Evolutionary conservation across 2,113 vertebrate species (phyloP).

Genomic region (Onychostruthus taczanowskii): DNA sequence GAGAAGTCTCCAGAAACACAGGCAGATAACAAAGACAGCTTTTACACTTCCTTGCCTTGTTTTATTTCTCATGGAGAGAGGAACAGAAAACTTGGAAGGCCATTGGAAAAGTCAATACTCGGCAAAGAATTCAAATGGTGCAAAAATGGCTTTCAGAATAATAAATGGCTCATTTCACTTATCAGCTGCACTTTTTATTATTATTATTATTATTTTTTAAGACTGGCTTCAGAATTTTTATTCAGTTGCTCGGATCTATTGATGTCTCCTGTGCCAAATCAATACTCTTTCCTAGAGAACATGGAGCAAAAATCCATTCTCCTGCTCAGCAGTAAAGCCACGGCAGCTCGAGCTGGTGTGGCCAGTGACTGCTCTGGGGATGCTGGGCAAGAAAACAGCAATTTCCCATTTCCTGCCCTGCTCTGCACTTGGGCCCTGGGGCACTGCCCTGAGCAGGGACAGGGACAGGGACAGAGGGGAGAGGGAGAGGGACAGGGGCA

Average conservation of each 20-base stretch:
- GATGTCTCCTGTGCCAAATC: slow-evolving; percentile 39
- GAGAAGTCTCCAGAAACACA: background rate
- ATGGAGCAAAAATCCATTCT: slow-evolving; percentile 55
- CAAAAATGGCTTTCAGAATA: background rate
- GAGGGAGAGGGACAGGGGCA: no score
- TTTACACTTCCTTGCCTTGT: background rate
- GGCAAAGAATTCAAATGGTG: background rate
- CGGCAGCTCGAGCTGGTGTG: background rate
- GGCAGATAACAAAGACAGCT: background rate
- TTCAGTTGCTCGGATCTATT: slow-evolving; percentile 44
- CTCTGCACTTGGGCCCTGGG: background rate
- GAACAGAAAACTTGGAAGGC: background rate
- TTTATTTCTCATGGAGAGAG: background rate
- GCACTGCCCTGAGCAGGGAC: no score
- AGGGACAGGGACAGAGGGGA: no score
- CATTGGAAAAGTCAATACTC: background rate
- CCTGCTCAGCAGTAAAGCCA: slow-evolving; percentile 29
- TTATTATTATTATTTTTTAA: slow-evolving; percentile 47
- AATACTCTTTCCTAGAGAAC: slow-evolving; percentile 58
- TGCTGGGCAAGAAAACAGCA: background rate
- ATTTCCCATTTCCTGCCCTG: background rate
- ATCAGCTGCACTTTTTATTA: slow-evolving; percentile 22
- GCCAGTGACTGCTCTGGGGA: background rate
- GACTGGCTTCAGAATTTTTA: slow-evolving; percentile 17
- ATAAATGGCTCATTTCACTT: background rate